Evolutionary conservation across 2,113 vertebrate genomes (phyloP).

Genomic region (Odontophorus gujanensis): DNA sequence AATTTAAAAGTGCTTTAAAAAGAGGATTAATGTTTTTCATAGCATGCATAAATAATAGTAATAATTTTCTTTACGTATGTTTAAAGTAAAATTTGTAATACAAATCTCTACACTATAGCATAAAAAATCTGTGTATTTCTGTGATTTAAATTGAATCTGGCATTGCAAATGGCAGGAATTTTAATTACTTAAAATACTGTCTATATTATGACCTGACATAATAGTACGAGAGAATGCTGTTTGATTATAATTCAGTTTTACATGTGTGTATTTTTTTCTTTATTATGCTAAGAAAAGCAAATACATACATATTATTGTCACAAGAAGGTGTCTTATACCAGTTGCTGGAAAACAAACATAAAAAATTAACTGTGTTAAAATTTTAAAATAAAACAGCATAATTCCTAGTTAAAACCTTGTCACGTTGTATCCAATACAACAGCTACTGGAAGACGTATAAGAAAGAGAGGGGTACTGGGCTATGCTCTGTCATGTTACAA

Average conservation of each 20-base stretch:
- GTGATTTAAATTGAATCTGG: constrained; percentile 47
- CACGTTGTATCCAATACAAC: neutral
- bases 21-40: constrained; percentile 31
- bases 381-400: neutral
- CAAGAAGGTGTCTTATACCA: neutral
- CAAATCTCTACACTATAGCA: neutral
- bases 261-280: neutral
- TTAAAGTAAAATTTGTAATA: constrained; percentile 43
- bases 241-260: constrained; percentile 19
- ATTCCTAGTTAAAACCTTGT: neutral
- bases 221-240: neutral
- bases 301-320: neutral
- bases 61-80: constrained; percentile 13
- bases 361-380: neutral
- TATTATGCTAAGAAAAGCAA: neutral
- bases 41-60: constrained; percentile 27
- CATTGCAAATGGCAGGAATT: constrained; percentile 47
- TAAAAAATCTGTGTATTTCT: constrained; percentile 31
- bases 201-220: neutral
- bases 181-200: constrained; percentile 55
- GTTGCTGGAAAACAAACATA: neutral
- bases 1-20: constrained; percentile 50
- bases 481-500: neutral
- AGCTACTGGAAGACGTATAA: neutral
- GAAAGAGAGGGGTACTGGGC: neutral